Evolutionary conservation across 2,888 invertebrate genomes (phyloP).

Genomic region (Oxystoma pomonae): DNA sequence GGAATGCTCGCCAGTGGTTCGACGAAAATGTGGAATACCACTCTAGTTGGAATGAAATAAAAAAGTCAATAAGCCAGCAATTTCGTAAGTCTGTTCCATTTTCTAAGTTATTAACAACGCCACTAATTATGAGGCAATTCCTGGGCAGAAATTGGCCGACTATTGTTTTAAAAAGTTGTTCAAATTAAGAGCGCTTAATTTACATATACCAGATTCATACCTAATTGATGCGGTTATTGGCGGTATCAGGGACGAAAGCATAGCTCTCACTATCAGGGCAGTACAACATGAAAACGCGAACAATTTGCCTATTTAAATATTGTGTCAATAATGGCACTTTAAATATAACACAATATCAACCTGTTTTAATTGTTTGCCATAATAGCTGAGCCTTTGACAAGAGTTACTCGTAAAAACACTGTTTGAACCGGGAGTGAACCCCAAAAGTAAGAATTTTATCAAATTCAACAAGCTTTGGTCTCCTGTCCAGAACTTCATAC

Average conservation of each 20-base stretch:
- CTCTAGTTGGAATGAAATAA: slow-evolving; percentile 12
- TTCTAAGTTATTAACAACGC: slow-evolving; percentile 19
- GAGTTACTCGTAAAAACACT: no score
- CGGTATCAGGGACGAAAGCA: slow-evolving; percentile 20
- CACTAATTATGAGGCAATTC: slow-evolving; percentile 16
- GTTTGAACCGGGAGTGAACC: no score
- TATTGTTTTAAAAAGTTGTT: slow-evolving; percentile 26
- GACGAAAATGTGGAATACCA: slow-evolving; percentile 8
- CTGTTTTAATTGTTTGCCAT: no score
- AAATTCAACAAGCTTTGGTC: slow-evolving; percentile 14
- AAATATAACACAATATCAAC: no score
- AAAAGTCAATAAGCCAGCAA: slow-evolving; percentile 8
- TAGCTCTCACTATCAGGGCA: not conserved
- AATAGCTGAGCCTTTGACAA: no score
- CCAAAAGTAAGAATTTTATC: no score
- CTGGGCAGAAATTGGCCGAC: slow-evolving; percentile 19
- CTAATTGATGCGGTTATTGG: slow-evolving; percentile 24
- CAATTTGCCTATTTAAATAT: no score
- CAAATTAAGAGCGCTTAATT: slow-evolving; percentile 10
- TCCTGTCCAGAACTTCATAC: slow-evolving; percentile 23
- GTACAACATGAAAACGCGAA: no score
- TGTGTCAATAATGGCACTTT: no score
- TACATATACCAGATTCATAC: slow-evolving; percentile 7
- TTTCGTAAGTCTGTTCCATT: slow-evolving; percentile 18
- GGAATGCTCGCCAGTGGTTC: slow-evolving; percentile 17